Conservation (phyloP, 2,797 vertebrate species). For the Enteromius treurensis region DNA sequence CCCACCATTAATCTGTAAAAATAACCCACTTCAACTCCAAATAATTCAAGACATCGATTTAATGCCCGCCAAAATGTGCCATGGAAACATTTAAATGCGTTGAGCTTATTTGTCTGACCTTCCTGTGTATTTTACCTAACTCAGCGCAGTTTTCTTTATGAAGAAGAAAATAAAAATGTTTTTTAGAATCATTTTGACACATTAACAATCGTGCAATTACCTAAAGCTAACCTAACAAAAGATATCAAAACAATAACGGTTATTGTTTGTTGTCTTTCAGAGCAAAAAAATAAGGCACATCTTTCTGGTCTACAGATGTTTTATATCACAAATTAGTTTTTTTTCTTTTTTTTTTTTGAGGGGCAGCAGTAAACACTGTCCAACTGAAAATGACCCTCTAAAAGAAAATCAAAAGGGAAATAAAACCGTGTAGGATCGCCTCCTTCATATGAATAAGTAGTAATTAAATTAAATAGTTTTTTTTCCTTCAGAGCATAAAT, state of each 20-base stretch:
- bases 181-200: neutral
- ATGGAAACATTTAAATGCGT: neutral
- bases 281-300: slow-evolving; percentile 36
- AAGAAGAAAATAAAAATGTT: neutral
- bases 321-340: slow-evolving; percentile 34
- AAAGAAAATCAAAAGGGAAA: slow-evolving; percentile 60
- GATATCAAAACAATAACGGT: neutral
- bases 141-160: slow-evolving; percentile 19
- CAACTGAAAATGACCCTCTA: slow-evolving; percentile 57
- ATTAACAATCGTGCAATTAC: slow-evolving; percentile 13
- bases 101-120: neutral
- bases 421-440: slow-evolving; percentile 50
- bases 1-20: slow-evolving; percentile 78
- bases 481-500: slow-evolving; percentile 30
- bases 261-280: slow-evolving; percentile 6
- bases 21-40: slow-evolving; percentile 73
- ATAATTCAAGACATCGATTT: slow-evolving; percentile 75
- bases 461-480: slow-evolving; percentile 60
- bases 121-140: slow-evolving; percentile 57
- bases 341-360: slow-evolving; percentile 48
- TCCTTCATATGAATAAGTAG: slow-evolving; percentile 64
- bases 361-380: slow-evolving; percentile 69
- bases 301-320: slow-evolving; percentile 12
- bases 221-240: slow-evolving; percentile 1
- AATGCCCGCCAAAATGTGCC: slow-evolving; percentile 45